A percentile compares a stretch with the other conserved stretches of the same genome.
Evolutionary conservation across 2,888 invertebrate genomes (phyloP).

Genomic region (Drosophila kambysellisi): DNA sequence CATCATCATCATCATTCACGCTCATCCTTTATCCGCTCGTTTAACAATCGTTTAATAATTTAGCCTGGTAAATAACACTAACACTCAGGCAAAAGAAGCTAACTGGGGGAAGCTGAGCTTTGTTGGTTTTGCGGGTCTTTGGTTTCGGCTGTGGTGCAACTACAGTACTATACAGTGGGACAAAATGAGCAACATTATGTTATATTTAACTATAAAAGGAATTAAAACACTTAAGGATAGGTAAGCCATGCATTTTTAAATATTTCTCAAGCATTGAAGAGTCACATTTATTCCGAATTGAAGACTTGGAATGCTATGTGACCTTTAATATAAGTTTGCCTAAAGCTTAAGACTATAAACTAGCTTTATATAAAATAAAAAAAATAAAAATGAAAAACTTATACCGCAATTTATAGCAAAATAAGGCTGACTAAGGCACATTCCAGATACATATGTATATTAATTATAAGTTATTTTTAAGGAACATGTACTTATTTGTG

Average conservation of each 20-base stretch:
- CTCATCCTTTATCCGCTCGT: conserved; percentile 81
- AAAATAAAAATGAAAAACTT: not conserved
- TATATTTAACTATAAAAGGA: not conserved
- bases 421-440: not conserved
- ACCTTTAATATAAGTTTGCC: no score
- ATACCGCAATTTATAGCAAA: fast-evolving
- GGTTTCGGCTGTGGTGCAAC: conserved; percentile 27
- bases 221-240: not conserved
- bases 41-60: conserved; percentile 83
- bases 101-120: conserved; percentile 24
- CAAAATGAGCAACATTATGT: not conserved
- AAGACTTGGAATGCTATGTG: not conserved
- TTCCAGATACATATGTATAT: not conserved
- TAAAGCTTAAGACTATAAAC: not conserved
- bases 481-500: not conserved
- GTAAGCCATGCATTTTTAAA: not conserved
- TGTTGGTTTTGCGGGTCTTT: conserved; percentile 41
- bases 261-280: not conserved
- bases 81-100: conserved; percentile 60
- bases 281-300: not conserved
- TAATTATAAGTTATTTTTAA: not conserved
- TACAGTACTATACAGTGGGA: conserved; percentile 29
- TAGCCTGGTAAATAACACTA: conserved; percentile 83
- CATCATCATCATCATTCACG: conserved; percentile 80
- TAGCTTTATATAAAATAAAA: not conserved